Percentiles rank a stretch among this genome's conserved stretches.
Conservation (phyloP, 1,140 invertebrate genomes). For the Wiebesia pumilae region DNA sequence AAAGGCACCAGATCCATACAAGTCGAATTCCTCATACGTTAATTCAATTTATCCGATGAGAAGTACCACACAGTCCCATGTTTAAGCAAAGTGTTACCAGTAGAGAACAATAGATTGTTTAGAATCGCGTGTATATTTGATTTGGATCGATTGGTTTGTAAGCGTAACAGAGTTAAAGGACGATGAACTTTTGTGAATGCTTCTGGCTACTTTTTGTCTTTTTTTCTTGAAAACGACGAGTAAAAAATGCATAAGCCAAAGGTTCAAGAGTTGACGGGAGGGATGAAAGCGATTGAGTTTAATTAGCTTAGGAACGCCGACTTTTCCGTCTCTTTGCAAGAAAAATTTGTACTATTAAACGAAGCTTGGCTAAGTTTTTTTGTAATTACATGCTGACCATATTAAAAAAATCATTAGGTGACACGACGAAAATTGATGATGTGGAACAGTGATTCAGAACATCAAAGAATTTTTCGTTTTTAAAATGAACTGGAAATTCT, state of each 20-base stretch:
- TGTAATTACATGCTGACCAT: not conserved
- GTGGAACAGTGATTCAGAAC: not conserved
- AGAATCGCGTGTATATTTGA: not conserved
- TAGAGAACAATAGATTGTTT: not conserved
- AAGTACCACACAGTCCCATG: not conserved
- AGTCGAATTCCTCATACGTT: not conserved
- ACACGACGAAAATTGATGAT: slow-evolving; percentile 8
- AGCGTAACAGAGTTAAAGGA: not conserved
- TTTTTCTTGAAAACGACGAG: not conserved
- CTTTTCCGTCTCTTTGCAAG: not conserved
- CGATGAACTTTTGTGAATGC: slow-evolving; percentile 34
- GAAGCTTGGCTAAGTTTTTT: not conserved
- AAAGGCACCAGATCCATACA: not conserved
- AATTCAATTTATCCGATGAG: not conserved
- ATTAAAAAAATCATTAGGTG: not conserved
- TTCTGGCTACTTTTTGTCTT: not conserved
- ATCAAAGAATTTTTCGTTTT: not conserved
- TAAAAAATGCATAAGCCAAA: slow-evolving; percentile 2
- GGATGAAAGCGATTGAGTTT: not conserved
- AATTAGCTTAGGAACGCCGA: slow-evolving; percentile 29
- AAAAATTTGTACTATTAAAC: slow-evolving; percentile 1
- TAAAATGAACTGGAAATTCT: not conserved
- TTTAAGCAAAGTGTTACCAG: not conserved
- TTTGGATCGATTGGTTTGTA: slow-evolving; percentile 9
- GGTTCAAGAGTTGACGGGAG: not conserved